Base-by-base conservation (phyloP, 2,797 vertebrate genomes). In the Melanotaenia pygmaea region DNA sequence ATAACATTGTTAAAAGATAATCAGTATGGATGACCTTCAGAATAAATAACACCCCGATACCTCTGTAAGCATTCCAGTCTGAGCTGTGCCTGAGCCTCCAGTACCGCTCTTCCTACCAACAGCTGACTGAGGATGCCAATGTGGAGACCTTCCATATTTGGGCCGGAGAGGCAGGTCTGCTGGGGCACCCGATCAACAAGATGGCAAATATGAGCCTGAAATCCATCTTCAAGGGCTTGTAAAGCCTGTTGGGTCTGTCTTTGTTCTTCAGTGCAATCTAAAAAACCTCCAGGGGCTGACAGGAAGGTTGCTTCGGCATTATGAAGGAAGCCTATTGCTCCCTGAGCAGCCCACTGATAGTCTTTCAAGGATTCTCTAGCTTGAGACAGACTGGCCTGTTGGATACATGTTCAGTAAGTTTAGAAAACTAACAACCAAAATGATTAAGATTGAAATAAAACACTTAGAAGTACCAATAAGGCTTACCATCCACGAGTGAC, bases 401-500 rank as follows among this genome's bases (percentile, higher is more conserved):
- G 66, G 43, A 76, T 64, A 67, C 11, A 76, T 8, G 34, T 74
- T 67, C 4, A 63, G 35, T 66, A 1, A 51, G 18, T 68, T 70
- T 16, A 64, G 47, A 67, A n/a, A 74, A 24, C 61, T 0, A 58
- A 50, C 8, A 53, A 3, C 22, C 4, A 59, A 59, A 67, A 37
- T 3, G 3, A 11, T 50, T 0, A 40, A 66, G 4, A 20, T 2
- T 1, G 16, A 58, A 67, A 3, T 22, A 28, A 26, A 53, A 14
- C 22, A 51, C 0, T 50, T 1, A 58, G 45, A 64, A 22, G 5
- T 28, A 14, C 45, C 2, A 30, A 60, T 3, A 9, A 18, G 62
- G 81, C 95, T 94, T 92, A 98, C 98, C 91, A 90, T 94, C 40
- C 67, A 93, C n/a, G 83, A 76, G 77, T 88, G 80, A 76, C 96